Evolutionary conservation across 2,888 invertebrate genomes (phyloP).

Genomic region (Sphaerophoria taeniata): DNA sequence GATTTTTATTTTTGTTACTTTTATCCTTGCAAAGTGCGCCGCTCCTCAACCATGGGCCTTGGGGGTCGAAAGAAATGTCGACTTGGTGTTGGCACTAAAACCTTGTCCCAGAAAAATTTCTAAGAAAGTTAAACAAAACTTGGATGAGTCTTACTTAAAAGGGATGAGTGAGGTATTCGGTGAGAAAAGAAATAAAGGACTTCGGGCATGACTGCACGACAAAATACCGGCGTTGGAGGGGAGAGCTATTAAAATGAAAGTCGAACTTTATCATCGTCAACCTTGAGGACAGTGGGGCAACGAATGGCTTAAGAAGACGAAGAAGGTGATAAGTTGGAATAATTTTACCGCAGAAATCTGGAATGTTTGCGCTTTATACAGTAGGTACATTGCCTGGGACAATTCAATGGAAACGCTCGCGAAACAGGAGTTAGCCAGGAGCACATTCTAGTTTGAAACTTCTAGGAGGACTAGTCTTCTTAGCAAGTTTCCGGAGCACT

Average conservation of each 20-base stretch:
- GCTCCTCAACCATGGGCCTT: conserved; percentile 52
- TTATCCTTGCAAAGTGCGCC: conserved; percentile 45
- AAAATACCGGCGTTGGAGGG: conserved; percentile 61
- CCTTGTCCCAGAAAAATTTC: conserved; percentile 62
- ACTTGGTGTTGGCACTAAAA: conserved; percentile 47
- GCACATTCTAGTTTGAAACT: too few relatives aligned
- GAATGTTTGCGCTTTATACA: too few relatives aligned
- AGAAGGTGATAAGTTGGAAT: too few relatives aligned
- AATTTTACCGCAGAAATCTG: too few relatives aligned
- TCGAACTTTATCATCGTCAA: conserved; percentile 65
- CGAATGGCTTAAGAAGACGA: background rate
- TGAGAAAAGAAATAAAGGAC: background rate
- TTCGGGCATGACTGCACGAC: conserved; percentile 8
- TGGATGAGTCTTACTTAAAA: background rate
- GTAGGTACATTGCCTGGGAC: too few relatives aligned
- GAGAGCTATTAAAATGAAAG: conserved; percentile 65
- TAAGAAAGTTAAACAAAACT: conserved; percentile 66
- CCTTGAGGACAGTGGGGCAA: conserved; percentile 1
- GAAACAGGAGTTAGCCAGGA: too few relatives aligned
- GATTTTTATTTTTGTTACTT: conserved; percentile 3
- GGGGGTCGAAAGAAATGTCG: conserved; percentile 25
- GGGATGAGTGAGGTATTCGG: background rate
- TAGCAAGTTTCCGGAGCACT: too few relatives aligned
- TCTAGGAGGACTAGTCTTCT: too few relatives aligned
- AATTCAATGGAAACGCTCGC: too few relatives aligned